Evolutionary conservation across 2,888 invertebrate species (phyloP).

Genomic region (Auanema sp.): DNA sequence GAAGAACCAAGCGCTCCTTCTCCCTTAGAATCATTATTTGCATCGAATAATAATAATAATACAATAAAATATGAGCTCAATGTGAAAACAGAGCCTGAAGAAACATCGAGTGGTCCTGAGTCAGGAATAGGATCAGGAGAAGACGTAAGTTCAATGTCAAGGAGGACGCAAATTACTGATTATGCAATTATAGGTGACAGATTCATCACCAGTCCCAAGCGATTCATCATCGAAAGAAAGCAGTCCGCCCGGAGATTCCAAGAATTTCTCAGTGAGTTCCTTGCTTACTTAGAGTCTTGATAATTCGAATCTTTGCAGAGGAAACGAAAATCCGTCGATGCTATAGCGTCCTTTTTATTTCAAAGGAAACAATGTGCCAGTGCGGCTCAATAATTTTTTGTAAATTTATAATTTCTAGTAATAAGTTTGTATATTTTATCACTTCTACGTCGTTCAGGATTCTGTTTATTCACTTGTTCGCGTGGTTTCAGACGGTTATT

Average conservation of each 20-base stretch:
- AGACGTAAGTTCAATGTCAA: conserved; percentile 7
- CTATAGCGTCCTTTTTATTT: conserved; percentile 26
- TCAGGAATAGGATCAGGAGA: conserved; percentile 35
- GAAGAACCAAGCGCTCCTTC: conserved; percentile 17
- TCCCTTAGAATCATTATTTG: conserved; percentile 9
- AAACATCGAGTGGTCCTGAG: conserved; percentile 29
- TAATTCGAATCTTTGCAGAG: too few species aligned
- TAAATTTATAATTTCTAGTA: neutral
- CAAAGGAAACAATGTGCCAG: conserved; percentile 16
- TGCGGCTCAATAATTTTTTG: neutral
- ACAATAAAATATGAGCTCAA: conserved; percentile 4
- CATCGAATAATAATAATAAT: neutral
- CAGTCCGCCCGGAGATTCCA: conserved; percentile 11
- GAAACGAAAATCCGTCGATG: conserved; percentile 30
- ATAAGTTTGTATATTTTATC: neutral
- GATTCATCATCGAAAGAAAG: conserved; percentile 22
- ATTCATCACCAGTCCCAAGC: conserved; percentile 20
- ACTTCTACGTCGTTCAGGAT: too few species aligned
- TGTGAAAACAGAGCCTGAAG: conserved; percentile 30
- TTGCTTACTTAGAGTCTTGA: too few species aligned
- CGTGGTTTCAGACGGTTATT: too few species aligned
- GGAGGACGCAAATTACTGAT: neutral
- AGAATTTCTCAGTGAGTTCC: neutral
- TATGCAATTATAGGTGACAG: conserved; percentile 10
- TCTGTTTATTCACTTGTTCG: too few species aligned